Conservation (phyloP, 2,113 vertebrate species). For the Grammomys dolichurus region DNA sequence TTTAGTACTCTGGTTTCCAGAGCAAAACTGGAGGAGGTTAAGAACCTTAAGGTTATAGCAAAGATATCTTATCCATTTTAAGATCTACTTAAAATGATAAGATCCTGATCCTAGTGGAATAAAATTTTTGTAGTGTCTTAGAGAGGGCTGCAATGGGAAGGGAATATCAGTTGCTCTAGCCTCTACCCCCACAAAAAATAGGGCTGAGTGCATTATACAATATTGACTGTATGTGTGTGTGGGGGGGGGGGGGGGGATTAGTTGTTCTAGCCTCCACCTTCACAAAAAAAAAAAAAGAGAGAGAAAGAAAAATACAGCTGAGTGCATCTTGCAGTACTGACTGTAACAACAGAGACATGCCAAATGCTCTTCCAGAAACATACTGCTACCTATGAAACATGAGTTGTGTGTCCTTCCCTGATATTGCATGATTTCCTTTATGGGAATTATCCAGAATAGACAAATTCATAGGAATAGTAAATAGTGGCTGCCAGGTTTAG, state of each 20-base stretch:
- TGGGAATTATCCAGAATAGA: not conserved
- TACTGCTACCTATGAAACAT: not conserved
- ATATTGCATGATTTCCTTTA: not conserved
- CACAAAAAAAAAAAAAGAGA: not conserved
- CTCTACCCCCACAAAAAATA: not conserved
- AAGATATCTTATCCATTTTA: not conserved
- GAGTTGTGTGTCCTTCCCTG: not conserved
- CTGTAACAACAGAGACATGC: not conserved
- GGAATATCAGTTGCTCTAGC: not conserved
- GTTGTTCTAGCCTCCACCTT: not conserved
- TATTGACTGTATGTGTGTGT: not conserved
- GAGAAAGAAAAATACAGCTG: not conserved
- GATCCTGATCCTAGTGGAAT: not conserved
- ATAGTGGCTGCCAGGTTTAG: not conserved
- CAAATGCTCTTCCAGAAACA: constrained; percentile 17
- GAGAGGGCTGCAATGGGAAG: not conserved
- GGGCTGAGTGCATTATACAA: not conserved
- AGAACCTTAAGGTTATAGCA: not conserved
- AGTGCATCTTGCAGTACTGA: not conserved
- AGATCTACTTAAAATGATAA: constrained; percentile 20
- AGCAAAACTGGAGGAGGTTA: not conserved
- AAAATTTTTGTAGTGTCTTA: not conserved
- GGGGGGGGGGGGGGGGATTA: not conserved
- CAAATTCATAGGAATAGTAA: not conserved
- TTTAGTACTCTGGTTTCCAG: not conserved